phyloP scores from a whole-genome alignment of 2,797 vertebrate species.

The Pangasius mekongensis region DNA sequence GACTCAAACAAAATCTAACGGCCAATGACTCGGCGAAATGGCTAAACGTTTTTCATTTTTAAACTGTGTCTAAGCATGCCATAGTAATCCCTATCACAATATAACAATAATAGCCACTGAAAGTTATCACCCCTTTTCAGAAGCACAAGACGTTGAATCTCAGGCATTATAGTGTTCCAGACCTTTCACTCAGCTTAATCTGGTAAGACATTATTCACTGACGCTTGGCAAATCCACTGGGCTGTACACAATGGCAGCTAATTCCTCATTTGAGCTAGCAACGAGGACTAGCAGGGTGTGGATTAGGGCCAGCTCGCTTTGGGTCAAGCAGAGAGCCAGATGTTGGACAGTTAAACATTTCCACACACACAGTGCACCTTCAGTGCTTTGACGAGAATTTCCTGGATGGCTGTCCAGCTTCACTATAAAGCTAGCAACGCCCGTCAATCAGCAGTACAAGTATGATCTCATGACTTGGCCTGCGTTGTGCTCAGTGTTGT shows the following conservation, averaged over 20 bases:
- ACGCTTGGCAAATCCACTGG: constrained; percentile 46
- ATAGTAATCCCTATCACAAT: constrained; percentile 10
- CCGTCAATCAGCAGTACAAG: neutral
- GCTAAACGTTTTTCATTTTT: neutral
- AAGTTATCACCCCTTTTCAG: neutral
- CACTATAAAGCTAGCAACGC: constrained; percentile 37
- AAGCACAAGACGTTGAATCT: neutral
- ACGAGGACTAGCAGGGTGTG: constrained; percentile 30
- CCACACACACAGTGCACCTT: constrained; percentile 22
- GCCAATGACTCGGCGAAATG: neutral
- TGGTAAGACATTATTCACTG: constrained; percentile 39
- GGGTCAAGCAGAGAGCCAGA: constrained; percentile 42
- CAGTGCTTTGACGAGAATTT: constrained; percentile 34
- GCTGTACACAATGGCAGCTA: constrained; percentile 36
- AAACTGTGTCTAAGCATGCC: constrained; percentile 7
- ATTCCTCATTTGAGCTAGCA: constrained; percentile 47
- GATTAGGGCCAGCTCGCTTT: constrained; percentile 30
- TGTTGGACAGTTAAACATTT: constrained; percentile 42
- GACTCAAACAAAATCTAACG: neutral
- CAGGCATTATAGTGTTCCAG: constrained; percentile 17
- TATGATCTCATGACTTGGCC: neutral
- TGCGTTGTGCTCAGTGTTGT: neutral
- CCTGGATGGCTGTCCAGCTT: constrained; percentile 18
- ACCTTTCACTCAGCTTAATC: constrained; percentile 41
- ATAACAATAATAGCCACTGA: neutral